These are phyloP conservation scores for Operophtera brumata DNA, from an alignment of 2,888 invertebrate species.

Conservation along the genomic window DNA sequence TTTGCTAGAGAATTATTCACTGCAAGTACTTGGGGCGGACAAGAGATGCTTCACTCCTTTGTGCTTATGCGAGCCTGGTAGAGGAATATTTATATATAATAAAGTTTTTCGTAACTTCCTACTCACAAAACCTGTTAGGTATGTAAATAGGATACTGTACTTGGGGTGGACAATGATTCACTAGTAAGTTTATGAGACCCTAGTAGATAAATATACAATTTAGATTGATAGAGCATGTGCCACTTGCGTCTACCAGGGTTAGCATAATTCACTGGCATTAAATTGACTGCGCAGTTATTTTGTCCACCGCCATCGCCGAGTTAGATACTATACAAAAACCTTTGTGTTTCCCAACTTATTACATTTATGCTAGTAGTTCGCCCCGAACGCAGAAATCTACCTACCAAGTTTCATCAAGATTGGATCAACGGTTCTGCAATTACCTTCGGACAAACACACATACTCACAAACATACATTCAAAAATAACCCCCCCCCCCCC, in stretches of 20 bases:
- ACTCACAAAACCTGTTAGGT: neutral
- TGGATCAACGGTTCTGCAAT: neutral
- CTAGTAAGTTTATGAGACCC: slow-evolving; percentile 3
- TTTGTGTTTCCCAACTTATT: too few species aligned
- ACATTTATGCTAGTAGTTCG: too few species aligned
- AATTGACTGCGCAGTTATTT: too few species aligned
- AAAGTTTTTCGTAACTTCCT: neutral
- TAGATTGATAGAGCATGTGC: neutral
- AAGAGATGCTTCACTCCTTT: slow-evolving; percentile 35
- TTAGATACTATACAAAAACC: too few species aligned
- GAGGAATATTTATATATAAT: slow-evolving; percentile 10
- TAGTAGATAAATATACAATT: neutral
- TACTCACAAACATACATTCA: too few species aligned
- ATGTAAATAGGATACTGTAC: neutral
- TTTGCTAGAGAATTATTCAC: slow-evolving; percentile 41
- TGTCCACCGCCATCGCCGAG: too few species aligned
- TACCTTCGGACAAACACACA: too few species aligned
- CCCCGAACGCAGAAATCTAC: neutral
- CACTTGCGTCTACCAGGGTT: too few species aligned
- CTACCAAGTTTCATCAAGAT: neutral
- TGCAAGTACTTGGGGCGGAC: slow-evolving; percentile 26
- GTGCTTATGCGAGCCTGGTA: slow-evolving; percentile 34
- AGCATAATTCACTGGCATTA: too few species aligned
- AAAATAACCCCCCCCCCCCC: too few species aligned
- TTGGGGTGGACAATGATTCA: neutral